Percentiles rank a stretch among this genome's conserved stretches.
Evolutionary conservation across 2,113 vertebrate genomes (phyloP).

Genomic region (Eulacestoma nigropectus): DNA sequence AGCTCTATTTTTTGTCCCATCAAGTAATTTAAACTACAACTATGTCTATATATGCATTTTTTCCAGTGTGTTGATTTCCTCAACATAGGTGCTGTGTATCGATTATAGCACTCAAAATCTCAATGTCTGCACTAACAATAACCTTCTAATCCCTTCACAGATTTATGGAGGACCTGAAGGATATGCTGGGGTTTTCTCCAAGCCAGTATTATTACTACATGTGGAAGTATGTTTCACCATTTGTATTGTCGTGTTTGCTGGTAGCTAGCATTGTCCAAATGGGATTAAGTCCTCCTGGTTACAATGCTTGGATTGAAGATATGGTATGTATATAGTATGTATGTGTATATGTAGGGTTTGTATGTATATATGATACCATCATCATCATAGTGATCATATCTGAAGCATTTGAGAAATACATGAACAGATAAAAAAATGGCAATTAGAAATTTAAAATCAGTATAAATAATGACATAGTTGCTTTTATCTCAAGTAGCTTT

Average conservation of each 20-base stretch:
- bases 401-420: not conserved
- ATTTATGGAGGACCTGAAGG: slow-evolving; percentile 94
- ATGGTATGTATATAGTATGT: slow-evolving; percentile 71
- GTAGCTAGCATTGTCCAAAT: slow-evolving; percentile 86
- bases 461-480: not conserved
- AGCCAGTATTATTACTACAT: slow-evolving; percentile 93
- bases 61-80: not conserved
- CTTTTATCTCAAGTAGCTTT: not conserved
- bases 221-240: slow-evolving; percentile 95
- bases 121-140: not conserved
- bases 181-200: slow-evolving; percentile 94
- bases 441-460: not conserved
- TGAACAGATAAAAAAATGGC: not conserved
- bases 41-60: not conserved
- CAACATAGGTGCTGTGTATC: not conserved
- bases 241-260: slow-evolving; percentile 83
- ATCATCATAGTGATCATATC: not conserved
- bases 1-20: not conserved
- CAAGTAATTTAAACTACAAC: not conserved
- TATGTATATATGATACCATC: not conserved
- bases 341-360: not conserved
- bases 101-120: not conserved
- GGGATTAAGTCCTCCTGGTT: slow-evolving; percentile 85
- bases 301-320: slow-evolving; percentile 92
- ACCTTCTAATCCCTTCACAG: slow-evolving; percentile 66